Percentiles rank a stretch among this genome's conserved stretches.
Conservation (phyloP, 2,888 invertebrate genomes). For the Iphiclides podalirius region DNA sequence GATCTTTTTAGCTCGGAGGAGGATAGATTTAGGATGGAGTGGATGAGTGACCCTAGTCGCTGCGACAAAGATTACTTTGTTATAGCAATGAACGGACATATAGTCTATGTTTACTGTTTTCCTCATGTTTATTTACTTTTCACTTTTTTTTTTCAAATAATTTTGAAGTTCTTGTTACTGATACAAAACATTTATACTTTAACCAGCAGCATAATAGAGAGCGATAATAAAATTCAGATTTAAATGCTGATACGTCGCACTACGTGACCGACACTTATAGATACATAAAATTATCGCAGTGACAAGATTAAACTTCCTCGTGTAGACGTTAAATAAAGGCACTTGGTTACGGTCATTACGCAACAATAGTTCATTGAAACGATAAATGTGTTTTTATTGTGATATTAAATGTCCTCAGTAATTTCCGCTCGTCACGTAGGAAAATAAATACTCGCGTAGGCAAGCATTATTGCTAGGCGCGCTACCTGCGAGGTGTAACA, state of each 20-base stretch:
- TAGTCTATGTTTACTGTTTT: slow-evolving; percentile 7
- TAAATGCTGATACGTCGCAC: neutral
- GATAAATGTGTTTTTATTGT: slow-evolving; percentile 26
- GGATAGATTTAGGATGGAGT: no score
- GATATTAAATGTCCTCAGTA: slow-evolving; percentile 29
- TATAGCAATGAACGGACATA: no score
- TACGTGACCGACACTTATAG: neutral
- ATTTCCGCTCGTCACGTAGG: slow-evolving; percentile 37
- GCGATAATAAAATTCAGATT: no score
- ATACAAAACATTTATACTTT: no score
- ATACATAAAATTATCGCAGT: slow-evolving; percentile 4
- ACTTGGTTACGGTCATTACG: slow-evolving; percentile 19
- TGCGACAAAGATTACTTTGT: no score
- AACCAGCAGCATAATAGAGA: no score
- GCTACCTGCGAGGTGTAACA: slow-evolving; percentile 57
- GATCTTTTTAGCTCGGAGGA: no score
- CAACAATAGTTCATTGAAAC: slow-evolving; percentile 27
- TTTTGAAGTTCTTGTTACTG: no score
- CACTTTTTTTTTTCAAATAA: no score
- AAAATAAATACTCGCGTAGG: slow-evolving; percentile 45
- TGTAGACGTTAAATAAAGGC: slow-evolving; percentile 16
- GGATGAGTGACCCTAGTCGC: no score
- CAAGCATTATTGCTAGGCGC: slow-evolving; percentile 46
- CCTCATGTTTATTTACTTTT: neutral
- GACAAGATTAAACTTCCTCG: slow-evolving; percentile 1